Conservation (phyloP, 2,113 vertebrate genomes). For the Hirundichthys speculiger region DNA sequence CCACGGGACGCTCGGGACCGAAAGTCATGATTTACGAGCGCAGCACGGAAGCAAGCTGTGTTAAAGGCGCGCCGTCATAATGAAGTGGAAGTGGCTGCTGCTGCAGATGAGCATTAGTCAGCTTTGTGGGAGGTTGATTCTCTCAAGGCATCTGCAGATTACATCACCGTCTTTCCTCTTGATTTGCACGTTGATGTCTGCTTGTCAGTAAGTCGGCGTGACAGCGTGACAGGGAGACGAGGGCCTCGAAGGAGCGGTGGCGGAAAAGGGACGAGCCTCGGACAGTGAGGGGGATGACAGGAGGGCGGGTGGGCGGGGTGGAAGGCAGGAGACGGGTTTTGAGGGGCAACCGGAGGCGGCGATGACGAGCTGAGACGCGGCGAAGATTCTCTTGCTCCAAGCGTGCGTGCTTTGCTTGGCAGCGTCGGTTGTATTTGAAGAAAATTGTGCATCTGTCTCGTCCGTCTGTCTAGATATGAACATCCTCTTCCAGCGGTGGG, state of each 20-base stretch:
- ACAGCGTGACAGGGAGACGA: slow-evolving; percentile 59
- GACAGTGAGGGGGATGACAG: slow-evolving; percentile 21
- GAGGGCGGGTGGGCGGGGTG: slow-evolving; percentile 13
- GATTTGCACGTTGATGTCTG: slow-evolving; percentile 42
- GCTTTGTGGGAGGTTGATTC: slow-evolving; percentile 16
- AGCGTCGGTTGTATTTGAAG: not conserved
- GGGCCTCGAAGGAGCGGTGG: slow-evolving; percentile 53
- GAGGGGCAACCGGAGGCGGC: slow-evolving; percentile 26
- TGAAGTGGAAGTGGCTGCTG: slow-evolving; percentile 28
- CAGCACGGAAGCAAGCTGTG: slow-evolving; percentile 10
- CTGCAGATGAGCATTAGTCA: slow-evolving; percentile 48
- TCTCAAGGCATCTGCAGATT: slow-evolving; percentile 39
- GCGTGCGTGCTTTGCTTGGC: not conserved
- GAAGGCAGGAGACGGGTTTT: slow-evolving; percentile 13
- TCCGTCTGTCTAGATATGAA: no score
- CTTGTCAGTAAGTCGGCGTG: slow-evolving; percentile 46
- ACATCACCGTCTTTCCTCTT: slow-evolving; percentile 50
- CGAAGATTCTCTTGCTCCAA: slow-evolving; percentile 1
- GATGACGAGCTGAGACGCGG: slow-evolving; percentile 10
- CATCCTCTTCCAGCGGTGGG: no score
- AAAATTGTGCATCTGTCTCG: not conserved
- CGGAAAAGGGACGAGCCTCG: slow-evolving; percentile 33
- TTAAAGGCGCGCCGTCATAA: slow-evolving; percentile 22
- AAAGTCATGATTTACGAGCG: not conserved
- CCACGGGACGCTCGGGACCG: not conserved